A percentile compares a stretch with the other conserved stretches of the same genome.
phyloP scores from a whole-genome alignment of 2,888 invertebrate species.

The Agonum fuliginosum region DNA sequence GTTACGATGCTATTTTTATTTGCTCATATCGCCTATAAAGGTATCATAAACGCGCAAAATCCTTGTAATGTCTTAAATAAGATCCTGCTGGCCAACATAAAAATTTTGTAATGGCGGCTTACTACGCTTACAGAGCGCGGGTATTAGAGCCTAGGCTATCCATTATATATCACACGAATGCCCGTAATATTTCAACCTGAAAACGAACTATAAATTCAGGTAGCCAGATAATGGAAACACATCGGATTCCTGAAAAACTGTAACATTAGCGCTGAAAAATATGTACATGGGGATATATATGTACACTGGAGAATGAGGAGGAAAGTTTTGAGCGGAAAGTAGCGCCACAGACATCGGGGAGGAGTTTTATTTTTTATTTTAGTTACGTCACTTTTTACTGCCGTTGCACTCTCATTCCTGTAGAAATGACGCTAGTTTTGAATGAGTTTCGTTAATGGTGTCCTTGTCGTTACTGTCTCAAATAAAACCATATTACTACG shows the following conservation, averaged over 20 bases:
- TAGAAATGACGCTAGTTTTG: conserved; percentile 12
- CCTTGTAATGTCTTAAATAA: conserved; percentile 38
- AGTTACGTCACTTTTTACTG: conserved; percentile 35
- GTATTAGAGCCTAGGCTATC: conserved; percentile 35
- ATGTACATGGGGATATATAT: conserved; percentile 58
- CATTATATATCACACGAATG: conserved; percentile 48
- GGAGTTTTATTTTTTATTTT: conserved; percentile 39
- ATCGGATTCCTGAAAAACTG: conserved; percentile 57
- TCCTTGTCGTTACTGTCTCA: not conserved
- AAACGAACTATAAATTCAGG: conserved; percentile 59
- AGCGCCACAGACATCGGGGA: no score
- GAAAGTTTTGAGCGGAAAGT: conserved; percentile 19
- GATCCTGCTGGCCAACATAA: conserved; percentile 21
- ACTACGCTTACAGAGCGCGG: conserved; percentile 27
- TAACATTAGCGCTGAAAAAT: conserved; percentile 59
- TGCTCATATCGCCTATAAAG: conserved; percentile 6
- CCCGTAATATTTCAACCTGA: conserved; percentile 56
- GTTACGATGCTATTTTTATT: not conserved
- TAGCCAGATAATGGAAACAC: conserved; percentile 58
- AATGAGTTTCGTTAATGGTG: conserved; percentile 30
- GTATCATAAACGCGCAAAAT: conserved; percentile 21
- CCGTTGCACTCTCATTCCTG: conserved; percentile 2
- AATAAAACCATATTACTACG: not conserved
- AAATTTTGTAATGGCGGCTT: conserved; percentile 40
- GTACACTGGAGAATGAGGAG: conserved; percentile 33